Evolutionary conservation across 2,113 vertebrate species (phyloP), one percentile per base, ranked within the genome.

Genomic region (Neolamprologus variostigma): DNA sequence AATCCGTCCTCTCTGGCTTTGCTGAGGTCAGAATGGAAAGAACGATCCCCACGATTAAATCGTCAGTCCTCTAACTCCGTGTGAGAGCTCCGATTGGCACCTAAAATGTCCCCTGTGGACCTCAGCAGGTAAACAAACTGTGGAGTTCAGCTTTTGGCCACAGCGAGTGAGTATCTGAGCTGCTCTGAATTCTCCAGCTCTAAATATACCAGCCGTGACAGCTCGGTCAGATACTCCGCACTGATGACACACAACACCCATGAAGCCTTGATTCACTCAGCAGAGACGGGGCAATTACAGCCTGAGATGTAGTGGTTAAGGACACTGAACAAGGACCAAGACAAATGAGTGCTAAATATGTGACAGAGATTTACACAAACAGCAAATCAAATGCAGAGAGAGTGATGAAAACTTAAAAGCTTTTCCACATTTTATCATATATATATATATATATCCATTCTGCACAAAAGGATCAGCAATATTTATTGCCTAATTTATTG

Each of bases 171-270:
- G 76, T 84, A 85, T 88, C 84, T 91, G 91, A 90, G 86, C 91
- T 91, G 80, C 83, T 66, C 86, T 55, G 88, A 88, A 96, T 96
- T 94, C 93, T 82, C 80, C 90, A 80, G 84, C 59, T 94, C 96
- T 96, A 97, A 96, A 96, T 96, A 95, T 95, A 97, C 17, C 91
- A 73, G 37, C 71, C 16, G 19, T 90, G 92, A 94, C 89, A 87
- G 85, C 83, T 89, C 81, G 3, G 84, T 89, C 91, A 94, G 87
- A 94, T 94, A 63, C 86, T 85, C 73, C 53, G 71, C 66, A 82
- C 79, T 51, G 82, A 91, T 87, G 93, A 94, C 92, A 95, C 93
- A 63, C 84, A 89, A 91, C 91, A 90, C 89, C 45, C 31, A 50
- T 3, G 63, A 35, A 68, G 84, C 51, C 21, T 88, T 85, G 85